These are phyloP conservation scores for Pteruthius melanotis DNA, from an alignment of 2,113 vertebrate genomes.

Conservation along the genomic window DNA sequence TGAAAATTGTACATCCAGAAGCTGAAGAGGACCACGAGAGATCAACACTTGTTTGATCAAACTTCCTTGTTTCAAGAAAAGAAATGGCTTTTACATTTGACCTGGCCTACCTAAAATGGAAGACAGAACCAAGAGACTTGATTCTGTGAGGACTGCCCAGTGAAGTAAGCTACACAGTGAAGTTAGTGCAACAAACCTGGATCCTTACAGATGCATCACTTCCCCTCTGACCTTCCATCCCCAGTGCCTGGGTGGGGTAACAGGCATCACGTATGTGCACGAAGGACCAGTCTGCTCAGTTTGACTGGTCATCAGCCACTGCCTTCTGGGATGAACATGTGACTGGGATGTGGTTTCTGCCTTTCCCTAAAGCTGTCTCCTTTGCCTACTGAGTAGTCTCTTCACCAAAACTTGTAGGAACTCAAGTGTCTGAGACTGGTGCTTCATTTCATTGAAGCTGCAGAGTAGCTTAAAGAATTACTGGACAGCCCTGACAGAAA, in stretches of 20 bases:
- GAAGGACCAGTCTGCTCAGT: accelerated
- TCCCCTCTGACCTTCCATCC: not conserved
- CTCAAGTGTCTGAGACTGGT: not conserved
- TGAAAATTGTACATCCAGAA: not conserved
- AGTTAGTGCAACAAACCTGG: not conserved
- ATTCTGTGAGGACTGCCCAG: not conserved
- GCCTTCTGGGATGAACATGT: not conserved
- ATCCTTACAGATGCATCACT: not conserved
- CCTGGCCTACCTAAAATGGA: not conserved
- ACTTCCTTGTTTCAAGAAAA: not conserved
- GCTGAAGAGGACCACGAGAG: accelerated
- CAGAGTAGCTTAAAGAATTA: not conserved
- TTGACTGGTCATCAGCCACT: not conserved
- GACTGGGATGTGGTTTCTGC: not conserved
- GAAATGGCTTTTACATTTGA: not conserved
- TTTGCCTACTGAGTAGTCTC: not conserved
- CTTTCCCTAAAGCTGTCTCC: not conserved
- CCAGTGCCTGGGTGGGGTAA: accelerated
- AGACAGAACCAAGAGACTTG: not conserved
- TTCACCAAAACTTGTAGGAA: not conserved
- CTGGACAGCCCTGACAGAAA: not conserved
- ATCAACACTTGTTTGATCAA: too few species aligned
- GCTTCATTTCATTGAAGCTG: not conserved
- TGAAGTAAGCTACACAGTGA: not conserved
- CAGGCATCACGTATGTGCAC: accelerated